phyloP scores from a whole-genome alignment of 2,888 invertebrate genomes.

The Branchinecta sandiegonensis region DNA sequence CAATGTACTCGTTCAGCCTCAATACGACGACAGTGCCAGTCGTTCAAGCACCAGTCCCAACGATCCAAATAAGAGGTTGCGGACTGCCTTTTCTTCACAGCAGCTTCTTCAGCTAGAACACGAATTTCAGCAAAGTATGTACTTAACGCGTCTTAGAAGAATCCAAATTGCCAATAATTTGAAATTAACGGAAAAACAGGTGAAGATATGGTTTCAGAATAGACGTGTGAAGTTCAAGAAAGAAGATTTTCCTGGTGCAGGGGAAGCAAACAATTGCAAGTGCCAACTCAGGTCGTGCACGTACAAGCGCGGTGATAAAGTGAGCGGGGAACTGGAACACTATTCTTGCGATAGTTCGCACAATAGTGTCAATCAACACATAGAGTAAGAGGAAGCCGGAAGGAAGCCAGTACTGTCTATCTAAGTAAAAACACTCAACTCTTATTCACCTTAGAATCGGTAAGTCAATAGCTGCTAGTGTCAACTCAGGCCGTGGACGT shows the following conservation, averaged over 20 bases:
- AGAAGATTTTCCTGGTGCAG: background rate
- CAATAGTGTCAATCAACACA: no score
- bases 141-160: constrained; percentile 3
- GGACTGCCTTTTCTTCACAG: background rate
- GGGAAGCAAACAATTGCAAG: background rate
- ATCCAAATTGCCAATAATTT: constrained; percentile 1
- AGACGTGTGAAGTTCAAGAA: constrained; percentile 4
- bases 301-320: background rate
- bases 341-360: no score
- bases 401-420: no score
- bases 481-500: no score
- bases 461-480: no score
- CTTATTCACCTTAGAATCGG: no score
- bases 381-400: no score
- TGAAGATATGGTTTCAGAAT: constrained; percentile 8
- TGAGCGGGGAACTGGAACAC: no score
- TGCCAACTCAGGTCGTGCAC: background rate
- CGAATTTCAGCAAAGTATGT: constrained; percentile 8
- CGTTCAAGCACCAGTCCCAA: background rate
- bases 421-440: no score
- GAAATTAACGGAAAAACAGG: background rate
- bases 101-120: constrained; percentile 11
- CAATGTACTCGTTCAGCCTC: no score
- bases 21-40: no score
- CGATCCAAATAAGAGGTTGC: background rate